Percentiles rank a stretch among this genome's conserved stretches.
phyloP scores from a whole-genome alignment of 2,113 vertebrate species.

The Cyanoramphus novaezelandiae region DNA sequence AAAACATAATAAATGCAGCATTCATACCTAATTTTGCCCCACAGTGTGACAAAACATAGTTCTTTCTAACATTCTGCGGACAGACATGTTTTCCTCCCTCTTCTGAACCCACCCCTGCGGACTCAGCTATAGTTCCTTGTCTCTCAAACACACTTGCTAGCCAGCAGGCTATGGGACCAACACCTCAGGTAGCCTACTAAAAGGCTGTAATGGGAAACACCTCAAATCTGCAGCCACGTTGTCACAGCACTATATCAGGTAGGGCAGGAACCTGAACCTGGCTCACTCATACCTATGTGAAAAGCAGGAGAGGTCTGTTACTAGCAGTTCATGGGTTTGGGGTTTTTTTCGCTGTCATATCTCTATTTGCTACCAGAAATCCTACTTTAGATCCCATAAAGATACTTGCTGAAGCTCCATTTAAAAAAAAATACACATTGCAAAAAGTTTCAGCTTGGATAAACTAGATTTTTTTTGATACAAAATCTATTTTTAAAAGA shows the following conservation, averaged over 20 bases:
- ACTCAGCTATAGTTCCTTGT: not conserved
- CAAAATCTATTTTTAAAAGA: not conserved
- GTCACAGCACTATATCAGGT: accelerated
- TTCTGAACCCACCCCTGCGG: not conserved
- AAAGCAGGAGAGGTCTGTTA: not conserved
- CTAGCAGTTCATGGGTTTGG: accelerated
- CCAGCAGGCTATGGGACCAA: accelerated
- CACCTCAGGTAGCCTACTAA: not conserved
- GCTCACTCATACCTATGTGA: not conserved
- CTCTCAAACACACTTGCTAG: not conserved
- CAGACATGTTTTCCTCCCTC: not conserved
- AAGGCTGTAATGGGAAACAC: not conserved
- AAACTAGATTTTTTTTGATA: not conserved
- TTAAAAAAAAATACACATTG: not conserved
- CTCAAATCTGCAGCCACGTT: not conserved
- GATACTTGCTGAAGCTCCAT: not conserved
- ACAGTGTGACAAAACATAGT: not conserved
- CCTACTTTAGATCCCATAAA: not conserved
- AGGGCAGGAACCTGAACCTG: not conserved
- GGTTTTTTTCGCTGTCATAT: not conserved
- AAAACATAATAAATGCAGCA: not conserved
- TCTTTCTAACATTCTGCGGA: not conserved
- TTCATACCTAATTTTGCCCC: not conserved
- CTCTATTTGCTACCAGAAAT: not conserved
- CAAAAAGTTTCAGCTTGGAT: not conserved